A percentile compares a stretch with the other conserved stretches of the same genome.
These are phyloP conservation scores for Seladonia tumulorum DNA, from an alignment of 2,888 invertebrate genomes.

Conservation along the genomic window DNA sequence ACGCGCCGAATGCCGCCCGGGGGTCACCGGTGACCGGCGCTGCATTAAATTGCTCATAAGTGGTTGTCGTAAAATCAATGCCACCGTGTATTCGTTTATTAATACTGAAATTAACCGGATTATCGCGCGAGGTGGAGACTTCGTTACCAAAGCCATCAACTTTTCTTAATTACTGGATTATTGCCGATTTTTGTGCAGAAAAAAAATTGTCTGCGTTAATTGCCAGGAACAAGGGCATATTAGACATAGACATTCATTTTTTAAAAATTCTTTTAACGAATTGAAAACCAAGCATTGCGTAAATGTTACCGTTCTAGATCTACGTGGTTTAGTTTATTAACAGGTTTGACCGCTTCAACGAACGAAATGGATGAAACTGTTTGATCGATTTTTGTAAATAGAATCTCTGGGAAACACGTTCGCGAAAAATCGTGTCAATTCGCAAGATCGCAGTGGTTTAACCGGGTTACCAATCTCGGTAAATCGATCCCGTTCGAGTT, in stretches of 20 bases:
- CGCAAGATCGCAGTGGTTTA: not conserved
- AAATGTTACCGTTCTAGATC: not conserved
- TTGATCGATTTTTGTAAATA: not conserved
- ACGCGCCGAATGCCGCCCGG: not conserved
- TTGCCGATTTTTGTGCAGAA: not conserved
- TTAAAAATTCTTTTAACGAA: not conserved
- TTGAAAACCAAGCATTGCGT: not conserved
- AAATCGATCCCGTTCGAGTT: not conserved
- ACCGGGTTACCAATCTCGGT: not conserved
- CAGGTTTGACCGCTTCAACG: no score
- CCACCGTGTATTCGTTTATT: not conserved
- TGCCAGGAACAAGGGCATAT: no score
- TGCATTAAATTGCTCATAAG: not conserved
- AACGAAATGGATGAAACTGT: not conserved
- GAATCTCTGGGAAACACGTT: not conserved
- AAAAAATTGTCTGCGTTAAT: no score
- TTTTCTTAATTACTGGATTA: not conserved
- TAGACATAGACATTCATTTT: not conserved
- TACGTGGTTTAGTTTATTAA: no score
- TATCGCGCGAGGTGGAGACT: not conserved
- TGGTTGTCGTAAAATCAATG: not conserved
- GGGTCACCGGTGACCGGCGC: not conserved
- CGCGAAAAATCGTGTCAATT: not conserved
- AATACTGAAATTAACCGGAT: not conserved
- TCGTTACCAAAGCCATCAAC: not conserved